A percentile compares a stretch with the other conserved stretches of the same genome.
Evolutionary conservation across 2,888 invertebrate species (phyloP).

Genomic region (Drosophila borealis): DNA sequence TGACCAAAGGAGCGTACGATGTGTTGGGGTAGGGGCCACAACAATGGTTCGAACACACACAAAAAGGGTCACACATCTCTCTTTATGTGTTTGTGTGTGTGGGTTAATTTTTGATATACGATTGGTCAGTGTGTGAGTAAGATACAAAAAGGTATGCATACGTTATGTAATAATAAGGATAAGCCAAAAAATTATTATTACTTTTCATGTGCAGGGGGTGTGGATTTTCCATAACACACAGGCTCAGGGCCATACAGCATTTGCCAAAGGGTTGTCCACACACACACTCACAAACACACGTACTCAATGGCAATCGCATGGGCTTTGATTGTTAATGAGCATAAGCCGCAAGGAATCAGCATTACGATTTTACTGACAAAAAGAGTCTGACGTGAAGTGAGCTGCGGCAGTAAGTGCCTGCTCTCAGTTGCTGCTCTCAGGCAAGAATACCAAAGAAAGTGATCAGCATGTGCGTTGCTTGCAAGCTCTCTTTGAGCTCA

Average conservation of each 20-base stretch:
- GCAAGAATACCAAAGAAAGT: not conserved
- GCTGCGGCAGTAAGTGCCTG: not conserved
- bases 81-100: conserved; percentile 38
- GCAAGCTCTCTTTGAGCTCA: not conserved
- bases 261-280: conserved; percentile 52
- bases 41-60: conserved; percentile 42
- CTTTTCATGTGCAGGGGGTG: conserved; percentile 56
- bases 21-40: conserved; percentile 10
- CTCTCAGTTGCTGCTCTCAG: not conserved
- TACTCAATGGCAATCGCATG: not conserved
- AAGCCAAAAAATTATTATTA: conserved; percentile 83
- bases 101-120: conserved; percentile 83
- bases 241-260: conserved; percentile 1
- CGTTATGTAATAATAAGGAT: conserved; percentile 82
- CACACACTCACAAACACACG: conserved; percentile 11
- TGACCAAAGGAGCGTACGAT: conserved; percentile 63
- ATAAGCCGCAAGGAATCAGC: conserved; percentile 26
- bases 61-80: conserved; percentile 73
- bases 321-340: conserved; percentile 53
- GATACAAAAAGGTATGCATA: conserved; percentile 78
- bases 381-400: not conserved
- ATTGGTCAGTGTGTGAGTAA: conserved; percentile 51
- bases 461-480: conserved; percentile 2
- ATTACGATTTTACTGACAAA: conserved; percentile 11
- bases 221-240: not conserved